phyloP scores from a whole-genome alignment of 1,140 invertebrate species.

The Oncopodura yosiiana region DNA sequence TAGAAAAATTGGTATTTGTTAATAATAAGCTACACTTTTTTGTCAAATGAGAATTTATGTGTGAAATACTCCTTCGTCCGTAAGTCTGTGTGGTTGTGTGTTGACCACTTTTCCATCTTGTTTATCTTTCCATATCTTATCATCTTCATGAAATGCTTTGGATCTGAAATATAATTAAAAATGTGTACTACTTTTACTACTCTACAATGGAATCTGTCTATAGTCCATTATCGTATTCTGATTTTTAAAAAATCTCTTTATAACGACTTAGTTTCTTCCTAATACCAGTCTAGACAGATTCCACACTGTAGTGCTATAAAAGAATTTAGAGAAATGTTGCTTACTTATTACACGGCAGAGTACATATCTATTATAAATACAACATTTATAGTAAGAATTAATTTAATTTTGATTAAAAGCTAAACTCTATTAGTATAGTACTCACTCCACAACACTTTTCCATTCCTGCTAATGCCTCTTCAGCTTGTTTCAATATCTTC shows the following conservation, averaged over 20 bases:
- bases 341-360: no score
- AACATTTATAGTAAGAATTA: no score
- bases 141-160: slow-evolving; percentile 51
- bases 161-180: slow-evolving; percentile 37
- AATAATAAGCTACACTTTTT: no score
- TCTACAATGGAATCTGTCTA: no score
- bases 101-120: slow-evolving; percentile 54
- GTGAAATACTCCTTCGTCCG: slow-evolving; percentile 48
- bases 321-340: no score
- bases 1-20: no score
- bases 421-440: no score
- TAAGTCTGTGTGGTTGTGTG: slow-evolving; percentile 50
- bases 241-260: not conserved
- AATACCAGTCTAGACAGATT: not conserved
- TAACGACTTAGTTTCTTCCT: not conserved
- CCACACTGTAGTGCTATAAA: no score
- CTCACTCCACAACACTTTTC: slow-evolving; percentile 56
- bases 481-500: slow-evolving; percentile 60
- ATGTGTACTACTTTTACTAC: no score
- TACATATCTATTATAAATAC: no score
- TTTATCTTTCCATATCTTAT: slow-evolving; percentile 52
- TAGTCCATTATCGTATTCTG: not conserved
- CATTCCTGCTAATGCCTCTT: slow-evolving; percentile 59
- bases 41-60: no score
- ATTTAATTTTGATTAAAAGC: no score